phyloP scores from a whole-genome alignment of 2,888 invertebrate genomes.

The Pachycephus smyrnensis region DNA sequence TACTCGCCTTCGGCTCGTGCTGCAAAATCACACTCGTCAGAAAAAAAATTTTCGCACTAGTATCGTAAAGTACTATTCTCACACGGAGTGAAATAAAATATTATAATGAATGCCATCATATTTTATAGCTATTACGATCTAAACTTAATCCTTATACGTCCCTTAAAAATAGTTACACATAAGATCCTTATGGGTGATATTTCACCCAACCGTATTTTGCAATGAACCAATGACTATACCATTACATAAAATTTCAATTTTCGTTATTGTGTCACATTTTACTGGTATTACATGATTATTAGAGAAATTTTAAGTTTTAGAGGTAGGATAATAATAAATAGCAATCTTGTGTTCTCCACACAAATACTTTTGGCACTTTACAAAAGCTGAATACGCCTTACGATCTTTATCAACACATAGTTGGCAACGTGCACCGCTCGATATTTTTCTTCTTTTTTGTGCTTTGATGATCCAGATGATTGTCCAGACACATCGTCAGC shows the following conservation, averaged over 20 bases:
- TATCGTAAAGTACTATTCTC: no score
- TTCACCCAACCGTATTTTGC: background rate
- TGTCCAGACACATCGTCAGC: background rate
- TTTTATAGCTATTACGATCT: no score
- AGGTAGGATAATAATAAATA: background rate
- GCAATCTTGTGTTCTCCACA: background rate
- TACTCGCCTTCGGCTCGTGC: no score
- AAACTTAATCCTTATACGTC: background rate
- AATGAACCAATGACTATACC: background rate
- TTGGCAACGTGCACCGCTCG: constrained; percentile 1
- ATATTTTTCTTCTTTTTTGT: background rate
- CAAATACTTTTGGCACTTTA: background rate
- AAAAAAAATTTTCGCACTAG: no score
- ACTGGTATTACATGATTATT: background rate
- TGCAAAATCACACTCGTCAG: no score
- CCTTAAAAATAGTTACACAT: background rate
- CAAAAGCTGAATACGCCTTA: background rate
- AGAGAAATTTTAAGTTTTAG: background rate
- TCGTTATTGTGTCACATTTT: background rate
- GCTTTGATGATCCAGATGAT: background rate
- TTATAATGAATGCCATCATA: no score
- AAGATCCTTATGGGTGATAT: background rate
- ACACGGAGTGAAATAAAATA: no score
- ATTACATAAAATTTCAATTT: background rate
- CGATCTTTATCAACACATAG: background rate